Evolutionary conservation across 2,888 invertebrate genomes (phyloP).

Genomic region (Drosophila limbata): DNA sequence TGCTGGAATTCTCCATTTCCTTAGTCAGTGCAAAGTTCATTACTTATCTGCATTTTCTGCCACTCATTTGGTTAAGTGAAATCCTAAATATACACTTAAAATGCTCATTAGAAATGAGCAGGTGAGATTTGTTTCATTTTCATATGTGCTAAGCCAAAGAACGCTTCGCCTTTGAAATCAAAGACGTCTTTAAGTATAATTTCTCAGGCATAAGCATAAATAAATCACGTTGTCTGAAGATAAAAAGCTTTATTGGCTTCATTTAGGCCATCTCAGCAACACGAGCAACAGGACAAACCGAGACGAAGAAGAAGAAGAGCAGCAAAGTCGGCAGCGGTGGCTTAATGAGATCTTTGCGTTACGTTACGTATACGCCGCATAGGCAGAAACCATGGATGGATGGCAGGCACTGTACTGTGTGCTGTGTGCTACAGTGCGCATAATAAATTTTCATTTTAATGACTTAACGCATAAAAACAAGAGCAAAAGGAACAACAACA

Average conservation of each 20-base stretch:
- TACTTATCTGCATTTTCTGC: not conserved
- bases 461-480: conserved; percentile 74
- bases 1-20: not conserved
- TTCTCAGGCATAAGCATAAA: conserved; percentile 65
- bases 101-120: conserved; percentile 13
- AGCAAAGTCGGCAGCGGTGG: conserved; percentile 25
- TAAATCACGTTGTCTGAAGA: conserved; percentile 76
- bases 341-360: conserved; percentile 65
- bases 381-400: conserved; percentile 48
- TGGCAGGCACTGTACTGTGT: conserved; percentile 25
- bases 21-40: not conserved
- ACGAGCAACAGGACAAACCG: conserved; percentile 16
- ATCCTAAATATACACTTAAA: conserved; percentile 2
- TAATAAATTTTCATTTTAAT: conserved; percentile 83
- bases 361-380: conserved; percentile 59
- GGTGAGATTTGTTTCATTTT: conserved; percentile 3
- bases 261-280: conserved; percentile 53
- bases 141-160: conserved; percentile 18
- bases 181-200: conserved; percentile 65
- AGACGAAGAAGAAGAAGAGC: conserved; percentile 12
- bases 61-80: not conserved
- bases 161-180: conserved; percentile 58
- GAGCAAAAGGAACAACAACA: conserved; percentile 43
- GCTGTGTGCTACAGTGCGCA: conserved; percentile 43
- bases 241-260: conserved; percentile 78